phyloP scores from a whole-genome alignment of 2,797 vertebrate genomes.

The Lepus oiostolus region DNA sequence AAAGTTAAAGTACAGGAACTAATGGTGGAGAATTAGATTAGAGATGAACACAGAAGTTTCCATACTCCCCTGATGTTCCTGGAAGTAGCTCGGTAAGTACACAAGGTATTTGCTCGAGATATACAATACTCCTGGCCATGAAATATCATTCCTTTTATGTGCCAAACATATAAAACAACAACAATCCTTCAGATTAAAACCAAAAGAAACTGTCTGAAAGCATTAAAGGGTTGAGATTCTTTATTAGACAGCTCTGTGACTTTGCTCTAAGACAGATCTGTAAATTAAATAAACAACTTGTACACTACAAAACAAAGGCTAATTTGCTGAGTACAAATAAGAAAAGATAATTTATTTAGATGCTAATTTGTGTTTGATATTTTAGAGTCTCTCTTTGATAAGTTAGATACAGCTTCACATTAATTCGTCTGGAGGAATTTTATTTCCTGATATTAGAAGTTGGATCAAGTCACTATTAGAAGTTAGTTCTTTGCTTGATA shows the following conservation, averaged over 20 bases:
- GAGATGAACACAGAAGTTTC: slow-evolving; percentile 33
- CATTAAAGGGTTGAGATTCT: slow-evolving; percentile 7
- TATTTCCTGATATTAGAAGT: background rate
- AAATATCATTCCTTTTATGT: slow-evolving; percentile 62
- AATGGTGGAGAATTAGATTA: slow-evolving; percentile 64
- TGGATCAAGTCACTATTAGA: background rate
- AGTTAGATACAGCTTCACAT: background rate
- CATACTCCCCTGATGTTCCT: background rate
- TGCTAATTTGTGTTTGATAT: background rate
- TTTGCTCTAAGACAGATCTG: background rate
- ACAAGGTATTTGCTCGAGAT: slow-evolving; percentile 58
- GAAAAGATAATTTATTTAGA: background rate
- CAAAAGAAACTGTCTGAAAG: slow-evolving; percentile 27
- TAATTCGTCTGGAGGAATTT: background rate
- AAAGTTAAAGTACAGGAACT: slow-evolving; percentile 44
- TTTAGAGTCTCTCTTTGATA: background rate
- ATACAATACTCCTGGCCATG: slow-evolving; percentile 8
- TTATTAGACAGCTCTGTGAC: background rate
- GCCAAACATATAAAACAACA: slow-evolving; percentile 54
- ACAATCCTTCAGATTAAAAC: slow-evolving; percentile 51
- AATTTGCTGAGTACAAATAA: background rate
- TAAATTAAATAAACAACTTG: slow-evolving; percentile 33
- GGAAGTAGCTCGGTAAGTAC: background rate
- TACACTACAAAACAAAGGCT: background rate
- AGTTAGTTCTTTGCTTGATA: background rate